Evolutionary conservation across 2,888 invertebrate genomes (phyloP).

Genomic region (Eledona agricola): DNA sequence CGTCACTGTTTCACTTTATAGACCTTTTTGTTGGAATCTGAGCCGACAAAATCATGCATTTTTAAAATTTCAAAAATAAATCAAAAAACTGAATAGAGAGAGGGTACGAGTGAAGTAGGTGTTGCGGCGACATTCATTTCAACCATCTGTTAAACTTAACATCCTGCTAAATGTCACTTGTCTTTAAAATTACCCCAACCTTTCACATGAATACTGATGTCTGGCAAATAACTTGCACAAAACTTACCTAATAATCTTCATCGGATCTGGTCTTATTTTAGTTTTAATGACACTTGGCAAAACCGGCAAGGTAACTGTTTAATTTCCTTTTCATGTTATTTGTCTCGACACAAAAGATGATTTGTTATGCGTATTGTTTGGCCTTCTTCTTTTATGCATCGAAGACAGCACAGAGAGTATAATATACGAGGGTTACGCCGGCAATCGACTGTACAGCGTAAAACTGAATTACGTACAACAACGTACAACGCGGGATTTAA

Average conservation of each 20-base stretch:
- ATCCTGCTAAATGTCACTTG: constrained; percentile 37
- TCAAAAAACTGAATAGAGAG: no score
- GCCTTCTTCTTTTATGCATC: constrained; percentile 26
- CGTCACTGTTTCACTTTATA: constrained; percentile 33
- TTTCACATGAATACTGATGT: constrained; percentile 8
- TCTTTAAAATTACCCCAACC: constrained; percentile 6
- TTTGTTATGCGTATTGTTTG: constrained; percentile 24
- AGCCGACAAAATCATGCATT: constrained; percentile 19
- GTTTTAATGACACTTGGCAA: constrained; percentile 7
- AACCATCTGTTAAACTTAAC: constrained; percentile 36
- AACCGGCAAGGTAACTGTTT: constrained; percentile 21
- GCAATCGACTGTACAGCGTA: constrained; percentile 6
- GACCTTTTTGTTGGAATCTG: constrained; percentile 15
- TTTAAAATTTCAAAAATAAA: constrained; percentile 27
- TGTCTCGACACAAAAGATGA: constrained; percentile 24
- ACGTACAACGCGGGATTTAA: constrained; percentile 10
- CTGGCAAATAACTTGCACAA: constrained; percentile 11
- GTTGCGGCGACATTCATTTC: constrained; percentile 36
- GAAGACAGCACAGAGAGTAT: constrained; percentile 20
- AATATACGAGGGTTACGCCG: constrained; percentile 16
- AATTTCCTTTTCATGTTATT: constrained; percentile 17
- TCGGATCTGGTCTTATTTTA: constrained; percentile 3
- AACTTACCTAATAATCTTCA: constrained; percentile 12
- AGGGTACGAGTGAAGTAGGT: constrained; percentile 29
- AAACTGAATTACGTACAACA: constrained; percentile 20